Conservation (phyloP, 1,140 invertebrate genomes). For the Cardiocondyla obscurior region DNA sequence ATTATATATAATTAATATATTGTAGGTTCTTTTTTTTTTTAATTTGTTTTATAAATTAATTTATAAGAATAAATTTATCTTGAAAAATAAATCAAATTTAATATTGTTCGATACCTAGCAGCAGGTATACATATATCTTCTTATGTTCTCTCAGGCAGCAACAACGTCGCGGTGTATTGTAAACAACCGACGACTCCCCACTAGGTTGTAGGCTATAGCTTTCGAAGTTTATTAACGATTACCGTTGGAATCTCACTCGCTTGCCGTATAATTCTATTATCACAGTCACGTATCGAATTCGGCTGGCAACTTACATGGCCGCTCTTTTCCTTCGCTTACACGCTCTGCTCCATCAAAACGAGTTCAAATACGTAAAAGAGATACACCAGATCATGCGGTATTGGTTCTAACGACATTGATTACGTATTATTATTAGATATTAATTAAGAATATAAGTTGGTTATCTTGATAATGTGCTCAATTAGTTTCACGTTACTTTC, state of each 20-base stretch:
- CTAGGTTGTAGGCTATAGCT: conserved; percentile 15
- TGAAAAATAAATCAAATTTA: not conserved
- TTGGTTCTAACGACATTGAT: not conserved
- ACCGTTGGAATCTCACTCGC: conserved; percentile 1
- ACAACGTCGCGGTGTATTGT: conserved; percentile 23
- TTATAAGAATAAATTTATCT: not conserved
- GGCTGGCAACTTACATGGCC: conserved; percentile 28
- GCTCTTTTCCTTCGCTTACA: conserved; percentile 28
- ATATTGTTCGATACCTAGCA: not conserved
- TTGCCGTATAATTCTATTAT: conserved; percentile 26
- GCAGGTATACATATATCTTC: not conserved
- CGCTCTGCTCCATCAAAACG: not conserved
- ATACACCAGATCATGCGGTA: not conserved
- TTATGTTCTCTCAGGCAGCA: not conserved
- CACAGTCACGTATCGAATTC: not conserved
- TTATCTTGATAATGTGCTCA: not conserved
- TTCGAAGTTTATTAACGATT: conserved; percentile 28
- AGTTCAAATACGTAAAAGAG: not conserved
- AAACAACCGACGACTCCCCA: conserved; percentile 23
- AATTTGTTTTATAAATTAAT: not conserved
- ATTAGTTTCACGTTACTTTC: not conserved
- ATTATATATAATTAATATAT: no score
- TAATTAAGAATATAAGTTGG: not conserved
- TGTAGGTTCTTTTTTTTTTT: no score
- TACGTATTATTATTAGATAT: not conserved